phyloP scores from a whole-genome alignment of 2,113 vertebrate genomes.

The Melanotaenia duboulayi region DNA sequence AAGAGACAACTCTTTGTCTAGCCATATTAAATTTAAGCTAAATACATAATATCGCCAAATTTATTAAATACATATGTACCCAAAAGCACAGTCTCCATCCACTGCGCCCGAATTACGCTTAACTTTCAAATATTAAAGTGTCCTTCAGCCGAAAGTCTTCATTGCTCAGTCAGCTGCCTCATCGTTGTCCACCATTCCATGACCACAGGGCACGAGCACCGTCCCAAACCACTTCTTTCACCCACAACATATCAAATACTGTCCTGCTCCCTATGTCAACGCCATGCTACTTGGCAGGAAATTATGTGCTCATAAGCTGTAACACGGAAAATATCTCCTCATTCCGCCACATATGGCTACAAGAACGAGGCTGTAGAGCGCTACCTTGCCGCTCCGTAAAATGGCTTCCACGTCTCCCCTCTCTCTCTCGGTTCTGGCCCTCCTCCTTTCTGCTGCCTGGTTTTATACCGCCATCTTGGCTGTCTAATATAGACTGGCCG shows the following conservation, averaged over 20 bases:
- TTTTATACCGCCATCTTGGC: constrained; percentile 97
- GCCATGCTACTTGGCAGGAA: background rate
- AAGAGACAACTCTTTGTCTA: background rate
- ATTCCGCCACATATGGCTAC: constrained; percentile 18
- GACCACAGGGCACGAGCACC: constrained; percentile 38
- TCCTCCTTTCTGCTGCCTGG: constrained; percentile 90
- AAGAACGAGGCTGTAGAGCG: constrained; percentile 20
- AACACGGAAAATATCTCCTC: constrained; percentile 30
- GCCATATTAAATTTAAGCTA: background rate
- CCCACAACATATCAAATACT: constrained; percentile 27
- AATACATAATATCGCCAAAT: background rate
- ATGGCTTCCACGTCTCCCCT: constrained; percentile 82
- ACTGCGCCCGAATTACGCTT: constrained; percentile 35
- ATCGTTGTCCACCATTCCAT: constrained; percentile 79
- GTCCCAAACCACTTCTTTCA: constrained; percentile 53
- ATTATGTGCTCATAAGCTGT: constrained; percentile 7
- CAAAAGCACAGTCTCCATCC: constrained; percentile 76
- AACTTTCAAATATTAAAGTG: constrained; percentile 2
- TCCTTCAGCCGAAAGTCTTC: constrained; percentile 29
- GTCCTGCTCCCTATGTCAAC: constrained; percentile 17
- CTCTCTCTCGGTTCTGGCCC: constrained; percentile 86
- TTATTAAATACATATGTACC: constrained; percentile 53
- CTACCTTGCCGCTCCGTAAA: constrained; percentile 71
- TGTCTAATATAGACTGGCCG: constrained; percentile 99
- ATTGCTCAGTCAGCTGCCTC: constrained; percentile 44